Conservation (phyloP, 2,113 vertebrate genomes). For the Phyllostomus hastatus region DNA sequence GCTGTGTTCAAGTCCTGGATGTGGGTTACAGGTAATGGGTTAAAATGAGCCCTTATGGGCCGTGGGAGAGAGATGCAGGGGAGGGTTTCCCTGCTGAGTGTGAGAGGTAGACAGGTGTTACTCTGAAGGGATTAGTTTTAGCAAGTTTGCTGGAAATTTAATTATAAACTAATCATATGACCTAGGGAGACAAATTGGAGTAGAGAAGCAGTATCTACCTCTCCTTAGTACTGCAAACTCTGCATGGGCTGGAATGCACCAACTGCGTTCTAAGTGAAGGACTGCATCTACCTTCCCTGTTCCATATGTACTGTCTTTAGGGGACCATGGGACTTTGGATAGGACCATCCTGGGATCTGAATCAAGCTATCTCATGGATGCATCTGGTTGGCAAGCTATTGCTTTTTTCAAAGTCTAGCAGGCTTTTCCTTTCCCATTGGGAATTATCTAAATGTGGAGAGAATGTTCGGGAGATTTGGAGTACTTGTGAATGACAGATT, state of each 20-base stretch:
- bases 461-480: neutral
- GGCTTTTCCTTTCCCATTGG: neutral
- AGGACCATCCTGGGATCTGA: neutral
- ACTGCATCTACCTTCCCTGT: neutral
- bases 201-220: neutral
- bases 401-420: neutral
- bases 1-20: neutral
- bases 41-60: neutral
- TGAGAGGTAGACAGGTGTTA: neutral
- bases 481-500: neutral
- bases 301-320: neutral
- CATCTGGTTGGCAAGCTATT: neutral
- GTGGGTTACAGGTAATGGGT: neutral
- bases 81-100: neutral
- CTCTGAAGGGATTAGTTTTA: neutral
- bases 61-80: neutral
- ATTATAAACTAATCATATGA: neutral
- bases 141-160: neutral
- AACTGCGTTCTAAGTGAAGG: neutral
- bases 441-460: neutral
- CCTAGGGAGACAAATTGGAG: neutral
- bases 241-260: neutral
- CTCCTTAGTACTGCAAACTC: neutral
- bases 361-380: neutral
- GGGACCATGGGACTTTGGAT: rapidly evolving